These are phyloP conservation scores for Heptranchias perlo DNA, from an alignment of 2,113 vertebrate genomes.

Conservation along the genomic window DNA sequence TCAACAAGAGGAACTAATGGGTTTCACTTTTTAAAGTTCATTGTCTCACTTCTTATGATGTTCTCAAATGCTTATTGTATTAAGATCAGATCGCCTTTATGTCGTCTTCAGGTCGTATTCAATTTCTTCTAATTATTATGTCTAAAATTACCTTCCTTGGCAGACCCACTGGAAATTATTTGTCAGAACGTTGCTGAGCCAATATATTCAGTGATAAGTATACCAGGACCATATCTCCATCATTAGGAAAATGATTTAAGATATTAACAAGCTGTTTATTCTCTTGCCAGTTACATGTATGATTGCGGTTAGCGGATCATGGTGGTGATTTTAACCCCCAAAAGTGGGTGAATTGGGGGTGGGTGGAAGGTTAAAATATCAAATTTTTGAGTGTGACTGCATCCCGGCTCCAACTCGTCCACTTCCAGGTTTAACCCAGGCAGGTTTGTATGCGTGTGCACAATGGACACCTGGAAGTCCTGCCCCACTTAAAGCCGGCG, in stretches of 20 bases:
- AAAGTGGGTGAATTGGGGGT: too few species aligned
- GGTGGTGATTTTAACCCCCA: too few species aligned
- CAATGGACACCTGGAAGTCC: too few species aligned
- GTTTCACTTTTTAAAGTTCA: background rate
- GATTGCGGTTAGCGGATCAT: background rate
- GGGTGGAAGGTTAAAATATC: too few species aligned
- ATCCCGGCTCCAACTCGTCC: too few species aligned
- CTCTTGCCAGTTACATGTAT: background rate
- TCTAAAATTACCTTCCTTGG: slow-evolving; percentile 11
- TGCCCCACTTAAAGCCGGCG: too few species aligned
- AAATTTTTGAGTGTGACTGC: too few species aligned
- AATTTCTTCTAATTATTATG: background rate
- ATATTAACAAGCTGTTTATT: background rate
- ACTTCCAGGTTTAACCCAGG: too few species aligned
- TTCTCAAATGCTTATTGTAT: slow-evolving; percentile 7
- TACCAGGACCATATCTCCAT: background rate
- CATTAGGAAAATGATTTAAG: background rate
- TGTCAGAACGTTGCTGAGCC: background rate
- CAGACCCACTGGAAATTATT: slow-evolving; percentile 1
- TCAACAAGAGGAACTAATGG: background rate
- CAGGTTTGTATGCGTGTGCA: too few species aligned
- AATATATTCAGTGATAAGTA: background rate
- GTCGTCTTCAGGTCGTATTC: background rate
- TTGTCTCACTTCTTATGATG: background rate
- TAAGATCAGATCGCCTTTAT: background rate